A percentile compares a stretch with the other conserved stretches of the same genome.
These are phyloP conservation scores for Tonatia bakeri DNA, from an alignment of 2,113 vertebrate species.

Conservation along the genomic window DNA sequence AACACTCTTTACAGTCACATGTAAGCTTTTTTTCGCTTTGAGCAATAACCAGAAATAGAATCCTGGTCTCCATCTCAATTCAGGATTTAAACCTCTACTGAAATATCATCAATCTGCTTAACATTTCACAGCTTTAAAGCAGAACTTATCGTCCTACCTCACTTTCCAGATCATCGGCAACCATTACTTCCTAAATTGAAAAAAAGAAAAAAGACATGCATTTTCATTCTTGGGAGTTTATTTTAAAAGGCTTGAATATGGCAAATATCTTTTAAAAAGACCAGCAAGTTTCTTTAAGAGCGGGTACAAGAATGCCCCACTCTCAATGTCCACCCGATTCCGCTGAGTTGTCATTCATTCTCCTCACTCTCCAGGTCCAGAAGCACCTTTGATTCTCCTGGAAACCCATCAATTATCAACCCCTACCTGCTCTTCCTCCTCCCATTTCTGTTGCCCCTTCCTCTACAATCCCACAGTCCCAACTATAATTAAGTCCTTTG, in stretches of 20 bases:
- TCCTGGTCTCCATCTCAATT: background rate
- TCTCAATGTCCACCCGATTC: background rate
- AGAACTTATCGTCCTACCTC: conserved; percentile 83
- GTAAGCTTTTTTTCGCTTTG: background rate
- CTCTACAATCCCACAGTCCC: background rate
- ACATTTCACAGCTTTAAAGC: background rate
- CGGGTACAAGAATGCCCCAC: background rate
- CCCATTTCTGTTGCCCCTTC: background rate
- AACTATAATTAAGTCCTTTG: background rate
- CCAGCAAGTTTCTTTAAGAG: background rate
- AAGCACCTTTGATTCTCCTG: background rate
- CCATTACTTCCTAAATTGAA: conserved; percentile 87
- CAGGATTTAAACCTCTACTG: background rate
- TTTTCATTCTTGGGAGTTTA: conserved; percentile 22
- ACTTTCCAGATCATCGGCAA: conserved; percentile 88
- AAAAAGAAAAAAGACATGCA: conserved; percentile 63
- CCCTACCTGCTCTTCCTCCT: background rate
- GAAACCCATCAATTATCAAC: background rate
- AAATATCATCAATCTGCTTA: background rate
- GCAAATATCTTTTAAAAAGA: background rate
- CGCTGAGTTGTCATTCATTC: background rate
- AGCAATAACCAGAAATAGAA: conserved; percentile 1
- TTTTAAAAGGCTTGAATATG: background rate
- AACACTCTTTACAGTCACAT: background rate
- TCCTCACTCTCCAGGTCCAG: background rate